Evolutionary conservation across 2,797 vertebrate genomes (phyloP).

Genomic region (Hypotaenidia okinawae): DNA sequence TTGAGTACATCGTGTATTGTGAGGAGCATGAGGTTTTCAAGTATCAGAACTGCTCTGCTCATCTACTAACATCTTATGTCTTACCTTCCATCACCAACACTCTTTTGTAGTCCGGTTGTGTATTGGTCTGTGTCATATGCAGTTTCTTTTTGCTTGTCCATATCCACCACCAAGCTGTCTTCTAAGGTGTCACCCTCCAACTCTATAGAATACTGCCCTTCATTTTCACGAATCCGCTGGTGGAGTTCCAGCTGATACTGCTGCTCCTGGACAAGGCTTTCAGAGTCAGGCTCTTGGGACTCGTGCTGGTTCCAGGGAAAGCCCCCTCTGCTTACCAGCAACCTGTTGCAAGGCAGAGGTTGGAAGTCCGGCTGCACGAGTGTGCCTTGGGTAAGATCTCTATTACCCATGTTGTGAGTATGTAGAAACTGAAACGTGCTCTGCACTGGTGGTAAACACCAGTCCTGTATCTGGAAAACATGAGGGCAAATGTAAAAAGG

Average conservation of each 20-base stretch:
- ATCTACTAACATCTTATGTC: background rate
- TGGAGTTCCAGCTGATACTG: conserved; percentile 56
- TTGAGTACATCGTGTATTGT: background rate
- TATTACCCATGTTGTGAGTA: background rate
- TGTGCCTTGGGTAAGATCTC: background rate
- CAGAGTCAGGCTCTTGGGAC: conserved; percentile 74
- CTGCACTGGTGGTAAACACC: background rate
- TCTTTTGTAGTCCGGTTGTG: background rate
- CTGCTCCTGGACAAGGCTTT: conserved; percentile 74
- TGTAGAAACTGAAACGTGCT: background rate
- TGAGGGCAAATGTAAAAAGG: background rate
- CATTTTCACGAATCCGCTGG: background rate
- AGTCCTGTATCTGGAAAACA: conserved; percentile 28
- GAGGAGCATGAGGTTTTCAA: background rate
- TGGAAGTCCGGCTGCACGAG: background rate
- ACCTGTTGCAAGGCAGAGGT: conserved; percentile 5
- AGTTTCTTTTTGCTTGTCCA: background rate
- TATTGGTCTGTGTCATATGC: background rate
- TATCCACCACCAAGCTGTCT: conserved; percentile 3
- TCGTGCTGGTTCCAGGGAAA: conserved; percentile 41
- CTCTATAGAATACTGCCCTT: background rate
- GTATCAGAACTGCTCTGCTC: background rate
- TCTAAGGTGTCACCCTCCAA: conserved; percentile 78
- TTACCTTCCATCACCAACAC: conserved; percentile 46
- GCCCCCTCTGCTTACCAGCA: background rate